These are phyloP conservation scores for Epizoanthus stellaris DNA, from an alignment of 92 coral and sea anemone species.

Conservation along the genomic window DNA sequence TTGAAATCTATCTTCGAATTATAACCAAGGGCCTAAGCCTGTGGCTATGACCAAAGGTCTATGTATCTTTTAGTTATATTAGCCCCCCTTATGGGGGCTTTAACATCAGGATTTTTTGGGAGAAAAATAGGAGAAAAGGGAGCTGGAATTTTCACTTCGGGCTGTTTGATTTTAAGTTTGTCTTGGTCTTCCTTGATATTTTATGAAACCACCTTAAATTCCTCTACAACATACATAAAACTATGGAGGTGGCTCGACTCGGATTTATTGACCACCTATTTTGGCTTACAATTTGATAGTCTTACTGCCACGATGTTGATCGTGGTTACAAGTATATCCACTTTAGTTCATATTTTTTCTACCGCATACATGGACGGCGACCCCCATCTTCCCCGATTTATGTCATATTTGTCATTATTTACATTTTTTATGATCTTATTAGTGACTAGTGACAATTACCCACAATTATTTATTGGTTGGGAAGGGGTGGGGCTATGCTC, in stretches of 20 bases:
- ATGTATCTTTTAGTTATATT: slow-evolving; percentile 74
- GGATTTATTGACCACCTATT: slow-evolving; percentile 73
- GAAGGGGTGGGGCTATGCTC: slow-evolving; percentile 92
- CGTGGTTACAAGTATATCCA: slow-evolving; percentile 72
- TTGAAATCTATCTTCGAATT: slow-evolving; percentile 45
- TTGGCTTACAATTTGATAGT: slow-evolving; percentile 86
- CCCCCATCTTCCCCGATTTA: slow-evolving; percentile 88
- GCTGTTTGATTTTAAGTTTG: slow-evolving; percentile 82
- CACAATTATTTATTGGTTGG: slow-evolving; percentile 88
- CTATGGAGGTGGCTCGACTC: slow-evolving; percentile 86
- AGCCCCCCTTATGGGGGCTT: slow-evolving; percentile 83
- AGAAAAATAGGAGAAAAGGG: slow-evolving; percentile 85
- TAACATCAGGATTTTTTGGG: slow-evolving; percentile 80
- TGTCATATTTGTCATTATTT: slow-evolving; percentile 82
- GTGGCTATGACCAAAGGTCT: slow-evolving; percentile 49
- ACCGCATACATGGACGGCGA: slow-evolving; percentile 85
- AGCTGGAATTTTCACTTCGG: slow-evolving; percentile 86
- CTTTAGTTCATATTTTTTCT: slow-evolving; percentile 88
- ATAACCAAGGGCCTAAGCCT: slow-evolving; percentile 58
- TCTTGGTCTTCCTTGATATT: slow-evolving; percentile 80
- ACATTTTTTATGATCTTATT: slow-evolving; percentile 84
- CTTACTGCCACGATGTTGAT: slow-evolving; percentile 78
- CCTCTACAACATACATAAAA: slow-evolving; percentile 76
- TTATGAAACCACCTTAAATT: slow-evolving; percentile 79
- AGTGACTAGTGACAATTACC: slow-evolving; percentile 83